Percentiles rank a stretch among this genome's conserved stretches.
These are phyloP conservation scores for Drosophila carrolli DNA, from an alignment of 1,140 invertebrate species.

Conservation along the genomic window DNA sequence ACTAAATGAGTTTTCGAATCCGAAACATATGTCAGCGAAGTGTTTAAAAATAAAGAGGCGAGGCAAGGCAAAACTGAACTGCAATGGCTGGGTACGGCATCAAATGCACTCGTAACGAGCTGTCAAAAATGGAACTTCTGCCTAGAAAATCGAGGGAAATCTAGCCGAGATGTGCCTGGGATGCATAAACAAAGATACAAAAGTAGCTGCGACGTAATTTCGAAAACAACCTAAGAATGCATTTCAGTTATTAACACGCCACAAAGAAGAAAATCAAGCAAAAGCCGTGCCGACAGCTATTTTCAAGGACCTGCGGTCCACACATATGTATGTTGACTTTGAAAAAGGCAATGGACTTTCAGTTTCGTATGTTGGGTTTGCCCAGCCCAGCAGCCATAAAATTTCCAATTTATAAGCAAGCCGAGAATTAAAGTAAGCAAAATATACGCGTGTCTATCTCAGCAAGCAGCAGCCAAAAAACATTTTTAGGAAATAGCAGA, in stretches of 20 bases:
- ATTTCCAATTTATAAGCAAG: slow-evolving; percentile 73
- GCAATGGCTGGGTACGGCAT: not conserved
- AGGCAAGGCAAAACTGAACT: slow-evolving; percentile 7
- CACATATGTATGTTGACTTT: slow-evolving; percentile 38
- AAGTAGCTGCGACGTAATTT: slow-evolving; percentile 64
- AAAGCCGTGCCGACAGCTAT: slow-evolving; percentile 56
- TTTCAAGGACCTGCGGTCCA: slow-evolving; percentile 59
- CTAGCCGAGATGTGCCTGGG: slow-evolving; percentile 15
- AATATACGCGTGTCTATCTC: slow-evolving; percentile 55
- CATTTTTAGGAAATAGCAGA: slow-evolving; percentile 41
- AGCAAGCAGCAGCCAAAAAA: slow-evolving; percentile 43
- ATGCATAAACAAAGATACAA: slow-evolving; percentile 65
- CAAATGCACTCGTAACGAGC: slow-evolving; percentile 15
- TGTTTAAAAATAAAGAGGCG: slow-evolving; percentile 56
- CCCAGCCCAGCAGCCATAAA: slow-evolving; percentile 53
- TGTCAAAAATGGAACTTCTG: slow-evolving; percentile 25
- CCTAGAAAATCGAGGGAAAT: slow-evolving; percentile 12
- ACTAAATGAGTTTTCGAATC: slow-evolving; percentile 59
- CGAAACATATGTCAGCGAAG: slow-evolving; percentile 60
- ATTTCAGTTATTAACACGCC: slow-evolving; percentile 65
- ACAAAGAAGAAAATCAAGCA: slow-evolving; percentile 4
- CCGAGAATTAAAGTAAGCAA: slow-evolving; percentile 54
- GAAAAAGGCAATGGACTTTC: slow-evolving; percentile 57
- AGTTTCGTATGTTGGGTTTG: slow-evolving; percentile 25
- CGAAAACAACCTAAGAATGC: slow-evolving; percentile 48